These are phyloP conservation scores for Oeneis ivallda DNA, from an alignment of 2,888 invertebrate genomes.

Conservation along the genomic window DNA sequence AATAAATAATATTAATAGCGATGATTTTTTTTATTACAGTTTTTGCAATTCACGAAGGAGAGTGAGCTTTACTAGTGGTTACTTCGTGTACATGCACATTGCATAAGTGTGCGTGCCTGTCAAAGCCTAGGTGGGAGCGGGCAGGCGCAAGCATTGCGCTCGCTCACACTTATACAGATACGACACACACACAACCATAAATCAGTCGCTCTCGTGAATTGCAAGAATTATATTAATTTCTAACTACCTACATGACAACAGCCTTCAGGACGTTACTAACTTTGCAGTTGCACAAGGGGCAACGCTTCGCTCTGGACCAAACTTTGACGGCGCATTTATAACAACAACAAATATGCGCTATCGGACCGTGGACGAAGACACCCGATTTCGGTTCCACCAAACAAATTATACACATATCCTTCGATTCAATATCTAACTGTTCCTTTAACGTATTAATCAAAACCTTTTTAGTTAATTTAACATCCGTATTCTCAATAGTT, in stretches of 20 bases:
- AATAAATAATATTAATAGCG: neutral
- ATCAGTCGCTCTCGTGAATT: too few relatives aligned
- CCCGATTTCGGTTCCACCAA: slow-evolving; percentile 84
- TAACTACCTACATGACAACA: slow-evolving; percentile 66
- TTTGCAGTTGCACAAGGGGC: slow-evolving; percentile 86
- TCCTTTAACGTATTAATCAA: slow-evolving; percentile 46
- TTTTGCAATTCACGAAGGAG: too few relatives aligned
- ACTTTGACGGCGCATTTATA: slow-evolving; percentile 86
- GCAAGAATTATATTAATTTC: too few relatives aligned
- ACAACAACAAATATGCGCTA: slow-evolving; percentile 86
- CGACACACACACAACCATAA: too few relatives aligned
- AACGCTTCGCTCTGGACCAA: slow-evolving; percentile 83
- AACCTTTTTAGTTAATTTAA: slow-evolving; percentile 16
- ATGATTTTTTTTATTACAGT: too few relatives aligned
- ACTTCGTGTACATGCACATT: too few relatives aligned
- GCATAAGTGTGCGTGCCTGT: too few relatives aligned
- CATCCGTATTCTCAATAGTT: slow-evolving; percentile 49
- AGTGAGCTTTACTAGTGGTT: too few relatives aligned
- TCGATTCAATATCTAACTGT: slow-evolving; percentile 37
- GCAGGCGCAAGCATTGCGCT: too few relatives aligned
- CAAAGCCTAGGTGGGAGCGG: too few relatives aligned
- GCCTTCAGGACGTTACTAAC: slow-evolving; percentile 85
- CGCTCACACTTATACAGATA: too few relatives aligned
- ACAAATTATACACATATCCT: slow-evolving; percentile 82
- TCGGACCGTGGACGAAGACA: slow-evolving; percentile 85